Evolutionary conservation across 1,140 invertebrate species (phyloP).

Genomic region (Aphidius ervi): DNA sequence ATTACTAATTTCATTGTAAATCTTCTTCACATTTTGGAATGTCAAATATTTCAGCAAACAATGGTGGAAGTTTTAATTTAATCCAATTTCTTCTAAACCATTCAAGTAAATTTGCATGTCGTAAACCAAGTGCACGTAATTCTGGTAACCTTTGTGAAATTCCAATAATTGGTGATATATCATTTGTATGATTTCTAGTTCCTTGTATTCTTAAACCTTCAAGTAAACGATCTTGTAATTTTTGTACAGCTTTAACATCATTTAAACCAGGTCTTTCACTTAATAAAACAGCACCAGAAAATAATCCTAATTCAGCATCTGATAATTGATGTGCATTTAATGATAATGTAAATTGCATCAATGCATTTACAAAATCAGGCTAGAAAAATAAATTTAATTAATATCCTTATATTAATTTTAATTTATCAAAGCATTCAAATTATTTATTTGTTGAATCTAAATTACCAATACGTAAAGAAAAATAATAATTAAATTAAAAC

Average conservation of each 20-base stretch:
- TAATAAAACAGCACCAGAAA: conserved; percentile 81
- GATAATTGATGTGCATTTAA: conserved; percentile 76
- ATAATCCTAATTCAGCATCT: conserved; percentile 87
- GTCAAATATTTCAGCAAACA: conserved; percentile 97
- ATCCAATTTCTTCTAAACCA: conserved; percentile 90
- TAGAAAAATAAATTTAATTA: conserved; percentile 40
- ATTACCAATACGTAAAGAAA: not conserved
- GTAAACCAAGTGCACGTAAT: conserved; percentile 74
- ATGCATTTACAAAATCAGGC: conserved; percentile 67
- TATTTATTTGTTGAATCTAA: not conserved
- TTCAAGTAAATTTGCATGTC: conserved; percentile 79
- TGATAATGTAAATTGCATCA: conserved; percentile 75
- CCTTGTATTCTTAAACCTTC: conserved; percentile 79
- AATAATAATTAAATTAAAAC: conserved; percentile 38
- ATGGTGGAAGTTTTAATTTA: conserved; percentile 78
- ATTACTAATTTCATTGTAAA: conserved; percentile 53
- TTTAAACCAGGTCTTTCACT: conserved; percentile 75
- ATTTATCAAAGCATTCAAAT: not conserved
- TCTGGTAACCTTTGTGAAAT: conserved; percentile 65
- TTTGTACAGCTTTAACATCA: conserved; percentile 78
- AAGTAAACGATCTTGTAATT: conserved; percentile 76
- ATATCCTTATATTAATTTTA: conserved; percentile 12
- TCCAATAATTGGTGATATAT: conserved; percentile 39
- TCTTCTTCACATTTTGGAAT: conserved; percentile 88
- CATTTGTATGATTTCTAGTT: conserved; percentile 40